Conservation (phyloP, 2,888 invertebrate species). For the Dromius quadrimaculatus region DNA sequence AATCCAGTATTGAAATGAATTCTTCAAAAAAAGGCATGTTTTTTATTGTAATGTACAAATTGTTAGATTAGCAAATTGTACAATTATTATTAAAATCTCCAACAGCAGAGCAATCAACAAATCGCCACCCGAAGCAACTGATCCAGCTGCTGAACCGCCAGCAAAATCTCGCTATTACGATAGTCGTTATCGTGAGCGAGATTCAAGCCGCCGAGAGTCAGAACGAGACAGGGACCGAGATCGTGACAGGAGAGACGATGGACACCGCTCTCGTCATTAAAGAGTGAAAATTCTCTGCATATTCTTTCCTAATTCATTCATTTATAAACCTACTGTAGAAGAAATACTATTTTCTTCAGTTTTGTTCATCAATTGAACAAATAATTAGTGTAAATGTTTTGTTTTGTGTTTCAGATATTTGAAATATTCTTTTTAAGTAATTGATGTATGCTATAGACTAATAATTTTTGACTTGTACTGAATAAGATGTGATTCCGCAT, state of each 20-base stretch:
- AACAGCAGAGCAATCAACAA: conserved; percentile 70
- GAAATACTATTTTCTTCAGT: conserved; percentile 22
- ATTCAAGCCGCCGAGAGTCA: conserved; percentile 71
- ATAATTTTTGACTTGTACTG: conserved; percentile 37
- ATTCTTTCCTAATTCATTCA: conserved; percentile 20
- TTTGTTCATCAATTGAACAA: conserved; percentile 27
- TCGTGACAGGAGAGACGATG: conserved; percentile 76
- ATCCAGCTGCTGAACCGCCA: conserved; percentile 65
- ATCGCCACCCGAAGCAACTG: conserved; percentile 73
- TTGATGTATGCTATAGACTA: conserved; percentile 4
- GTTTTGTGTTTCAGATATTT: conserved; percentile 4
- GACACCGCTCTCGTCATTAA: conserved; percentile 79
- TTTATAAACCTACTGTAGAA: conserved; percentile 12
- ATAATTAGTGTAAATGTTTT: conserved; percentile 20
- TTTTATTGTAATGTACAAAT: too few relatives aligned
- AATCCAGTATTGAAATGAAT: too few relatives aligned
- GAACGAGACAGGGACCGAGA: conserved; percentile 77
- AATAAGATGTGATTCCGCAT: conserved; percentile 34
- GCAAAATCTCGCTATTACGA: conserved; percentile 83
- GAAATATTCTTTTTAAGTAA: conserved; percentile 20
- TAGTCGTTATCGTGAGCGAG: conserved; percentile 78
- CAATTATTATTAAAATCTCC: conserved; percentile 16
- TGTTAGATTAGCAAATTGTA: too few relatives aligned
- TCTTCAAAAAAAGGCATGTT: too few relatives aligned
- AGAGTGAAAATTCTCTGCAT: neutral